Percentiles rank a stretch among this genome's conserved stretches.
Evolutionary conservation across 2,888 invertebrate genomes (phyloP).

Genomic region (Xestia rhomboidea): DNA sequence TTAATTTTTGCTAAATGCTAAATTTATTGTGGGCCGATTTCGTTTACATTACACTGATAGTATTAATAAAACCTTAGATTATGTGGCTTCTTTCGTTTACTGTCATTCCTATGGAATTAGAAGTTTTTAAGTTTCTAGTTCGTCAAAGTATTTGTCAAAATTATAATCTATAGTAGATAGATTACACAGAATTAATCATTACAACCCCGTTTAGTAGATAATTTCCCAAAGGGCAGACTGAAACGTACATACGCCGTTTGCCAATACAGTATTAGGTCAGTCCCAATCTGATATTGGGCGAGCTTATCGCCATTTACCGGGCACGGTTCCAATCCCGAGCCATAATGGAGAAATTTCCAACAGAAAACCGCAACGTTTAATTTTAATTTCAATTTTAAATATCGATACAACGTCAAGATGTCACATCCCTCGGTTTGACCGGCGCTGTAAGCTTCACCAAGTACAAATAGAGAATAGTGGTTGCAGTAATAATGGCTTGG

Average conservation of each 20-base stretch:
- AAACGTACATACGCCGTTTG: slow-evolving; percentile 46
- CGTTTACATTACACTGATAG: slow-evolving; percentile 24
- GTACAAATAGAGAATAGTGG: slow-evolving; percentile 86
- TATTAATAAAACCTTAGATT: slow-evolving; percentile 17
- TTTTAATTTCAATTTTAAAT: slow-evolving; percentile 62
- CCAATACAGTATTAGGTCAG: slow-evolving; percentile 63
- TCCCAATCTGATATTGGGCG: slow-evolving; percentile 61
- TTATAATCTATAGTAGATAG: not conserved
- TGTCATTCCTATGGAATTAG: not conserved
- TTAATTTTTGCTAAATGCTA: slow-evolving; percentile 55
- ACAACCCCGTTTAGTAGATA: slow-evolving; percentile 22
- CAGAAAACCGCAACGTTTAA: slow-evolving; percentile 62
- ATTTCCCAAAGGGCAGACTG: slow-evolving; percentile 39
- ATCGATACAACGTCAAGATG: slow-evolving; percentile 63
- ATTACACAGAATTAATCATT: not conserved
- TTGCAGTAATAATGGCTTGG: slow-evolving; percentile 81
- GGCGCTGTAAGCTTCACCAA: slow-evolving; percentile 79
- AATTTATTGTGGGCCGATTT: slow-evolving; percentile 41
- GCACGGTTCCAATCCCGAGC: slow-evolving; percentile 55
- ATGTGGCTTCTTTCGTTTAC: not conserved
- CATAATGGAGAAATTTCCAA: slow-evolving; percentile 58
- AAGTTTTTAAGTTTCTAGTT: not conserved
- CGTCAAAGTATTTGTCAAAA: too few species aligned
- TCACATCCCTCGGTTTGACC: slow-evolving; percentile 75
- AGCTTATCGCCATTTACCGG: slow-evolving; percentile 60